Percentiles rank a stretch among this genome's conserved stretches.
Conservation (phyloP, 2,888 invertebrate genomes). For the Aricia artaxerxes region DNA sequence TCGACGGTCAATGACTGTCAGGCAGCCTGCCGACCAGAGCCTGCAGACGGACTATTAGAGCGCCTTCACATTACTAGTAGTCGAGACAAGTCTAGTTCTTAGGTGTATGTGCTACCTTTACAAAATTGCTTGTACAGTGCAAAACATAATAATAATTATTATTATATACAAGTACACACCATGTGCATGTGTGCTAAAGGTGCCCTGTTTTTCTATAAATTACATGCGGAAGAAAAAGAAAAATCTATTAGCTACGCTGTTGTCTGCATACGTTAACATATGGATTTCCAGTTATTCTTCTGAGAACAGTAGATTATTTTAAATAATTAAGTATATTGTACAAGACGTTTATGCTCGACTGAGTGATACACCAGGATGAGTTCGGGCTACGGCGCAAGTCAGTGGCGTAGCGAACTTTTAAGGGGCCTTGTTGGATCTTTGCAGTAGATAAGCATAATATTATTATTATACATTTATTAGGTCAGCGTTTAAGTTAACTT, state of each 20-base stretch:
- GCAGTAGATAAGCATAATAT: too few species aligned
- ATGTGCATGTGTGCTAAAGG: neutral
- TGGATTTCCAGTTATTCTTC: conserved; percentile 3
- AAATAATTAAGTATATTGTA: conserved; percentile 22
- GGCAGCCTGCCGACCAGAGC: too few species aligned
- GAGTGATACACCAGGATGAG: conserved; percentile 1
- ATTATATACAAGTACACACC: neutral
- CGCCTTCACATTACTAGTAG: too few species aligned
- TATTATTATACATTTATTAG: too few species aligned
- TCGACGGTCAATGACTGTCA: too few species aligned
- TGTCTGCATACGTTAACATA: neutral
- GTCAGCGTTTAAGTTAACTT: too few species aligned
- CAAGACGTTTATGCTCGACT: neutral
- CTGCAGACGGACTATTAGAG: too few species aligned
- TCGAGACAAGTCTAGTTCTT: neutral
- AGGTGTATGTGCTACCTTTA: neutral
- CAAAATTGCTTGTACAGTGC: neutral
- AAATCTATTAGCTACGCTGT: neutral
- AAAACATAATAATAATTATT: neutral
- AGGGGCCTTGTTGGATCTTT: too few species aligned
- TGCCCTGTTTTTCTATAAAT: neutral
- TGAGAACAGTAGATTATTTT: neutral
- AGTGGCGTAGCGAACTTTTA: neutral
- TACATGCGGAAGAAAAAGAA: neutral
- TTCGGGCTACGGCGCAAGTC: neutral